A percentile compares a stretch with the other conserved stretches of the same genome.
Conservation (phyloP, 2,797 vertebrate genomes). For the Taeniopygia guttata region DNA sequence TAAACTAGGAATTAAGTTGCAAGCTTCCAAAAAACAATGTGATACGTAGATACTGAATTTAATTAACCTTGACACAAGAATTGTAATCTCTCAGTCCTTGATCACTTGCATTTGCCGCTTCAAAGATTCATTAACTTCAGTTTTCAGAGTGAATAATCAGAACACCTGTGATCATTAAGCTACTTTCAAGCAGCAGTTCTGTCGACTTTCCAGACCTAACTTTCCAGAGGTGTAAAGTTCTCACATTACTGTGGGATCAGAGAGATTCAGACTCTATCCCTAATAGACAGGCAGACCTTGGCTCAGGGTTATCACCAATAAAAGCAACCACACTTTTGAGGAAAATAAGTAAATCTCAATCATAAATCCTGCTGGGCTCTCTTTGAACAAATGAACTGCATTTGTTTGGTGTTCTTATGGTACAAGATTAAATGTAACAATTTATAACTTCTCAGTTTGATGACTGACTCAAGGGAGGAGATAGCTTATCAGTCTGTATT, state of each 20-base stretch:
- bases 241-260: neutral
- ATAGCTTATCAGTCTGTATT: constrained; percentile 36
- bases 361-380: neutral
- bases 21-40: neutral
- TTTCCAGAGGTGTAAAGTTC: neutral
- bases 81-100: constrained; percentile 32
- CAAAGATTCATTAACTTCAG: constrained; percentile 40
- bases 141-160: constrained; percentile 50
- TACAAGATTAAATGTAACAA: neutral
- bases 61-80: constrained; percentile 39
- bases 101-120: constrained; percentile 40
- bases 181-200: constrained; percentile 11
- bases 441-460: neutral
- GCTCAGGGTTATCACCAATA: neutral
- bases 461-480: neutral
- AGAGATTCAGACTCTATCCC: neutral
- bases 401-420: neutral
- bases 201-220: neutral
- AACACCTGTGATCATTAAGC: constrained; percentile 34
- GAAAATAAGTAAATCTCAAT: neutral
- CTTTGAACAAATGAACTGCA: neutral
- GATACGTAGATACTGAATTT: neutral
- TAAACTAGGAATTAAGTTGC: neutral
- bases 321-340: neutral
- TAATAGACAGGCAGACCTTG: neutral